A percentile compares a stretch with the other conserved stretches of the same genome.
phyloP scores from a whole-genome alignment of 2,888 invertebrate species.

The Sinohyriopsis cumingii region DNA sequence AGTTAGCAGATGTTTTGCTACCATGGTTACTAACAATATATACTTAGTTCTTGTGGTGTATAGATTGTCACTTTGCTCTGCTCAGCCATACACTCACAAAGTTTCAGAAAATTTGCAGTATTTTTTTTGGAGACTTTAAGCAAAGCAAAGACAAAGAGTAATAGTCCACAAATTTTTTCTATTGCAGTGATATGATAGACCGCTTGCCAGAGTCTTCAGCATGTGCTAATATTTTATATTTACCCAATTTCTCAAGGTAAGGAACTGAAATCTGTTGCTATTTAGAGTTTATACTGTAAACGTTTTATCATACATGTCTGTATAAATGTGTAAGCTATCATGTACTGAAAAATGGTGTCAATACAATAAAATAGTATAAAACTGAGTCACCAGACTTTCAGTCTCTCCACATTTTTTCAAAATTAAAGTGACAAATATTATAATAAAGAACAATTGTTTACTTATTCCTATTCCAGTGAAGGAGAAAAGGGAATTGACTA shows the following conservation, averaged over 20 bases:
- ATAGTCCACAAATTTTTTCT: slow-evolving; percentile 1
- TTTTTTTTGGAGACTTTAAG: not conserved
- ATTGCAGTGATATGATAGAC: slow-evolving; percentile 63
- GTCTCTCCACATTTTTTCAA: no score
- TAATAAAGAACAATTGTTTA: no score
- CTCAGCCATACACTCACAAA: not conserved
- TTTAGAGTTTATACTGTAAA: not conserved
- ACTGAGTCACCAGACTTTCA: not conserved
- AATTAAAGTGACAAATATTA: no score
- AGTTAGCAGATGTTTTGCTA: no score
- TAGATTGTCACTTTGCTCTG: no score
- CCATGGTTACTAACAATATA: no score
- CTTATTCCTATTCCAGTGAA: no score
- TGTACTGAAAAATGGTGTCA: not conserved
- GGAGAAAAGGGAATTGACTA: no score
- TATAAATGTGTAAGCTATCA: not conserved
- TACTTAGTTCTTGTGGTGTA: no score
- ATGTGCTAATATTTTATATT: slow-evolving; percentile 71
- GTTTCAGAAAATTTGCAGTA: not conserved
- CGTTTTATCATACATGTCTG: no score
- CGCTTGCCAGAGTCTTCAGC: slow-evolving; percentile 71
- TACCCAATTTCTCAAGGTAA: slow-evolving; percentile 70
- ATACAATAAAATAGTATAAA: not conserved
- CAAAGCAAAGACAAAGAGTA: not conserved
- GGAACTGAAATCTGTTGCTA: slow-evolving; percentile 9